Conservation (phyloP, 2,888 invertebrate species). For the Cordilura impudica region DNA sequence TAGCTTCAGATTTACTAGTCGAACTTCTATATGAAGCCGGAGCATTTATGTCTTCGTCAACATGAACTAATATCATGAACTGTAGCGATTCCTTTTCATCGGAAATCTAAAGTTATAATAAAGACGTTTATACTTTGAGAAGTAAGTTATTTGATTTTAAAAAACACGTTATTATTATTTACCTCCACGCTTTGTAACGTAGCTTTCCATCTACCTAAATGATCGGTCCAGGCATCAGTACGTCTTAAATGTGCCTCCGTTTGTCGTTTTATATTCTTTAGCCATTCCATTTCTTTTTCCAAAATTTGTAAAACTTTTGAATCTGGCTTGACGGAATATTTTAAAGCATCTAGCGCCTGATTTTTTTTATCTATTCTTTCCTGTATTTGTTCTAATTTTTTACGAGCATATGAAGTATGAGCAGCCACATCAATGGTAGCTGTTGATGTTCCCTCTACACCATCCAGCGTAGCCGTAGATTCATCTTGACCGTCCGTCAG, state of each 20-base stretch:
- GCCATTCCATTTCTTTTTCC: constrained; percentile 89
- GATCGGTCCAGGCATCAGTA: constrained; percentile 94
- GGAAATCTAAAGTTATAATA: constrained; percentile 70
- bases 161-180: constrained; percentile 46
- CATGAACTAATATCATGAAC: constrained; percentile 89
- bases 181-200: constrained; percentile 90
- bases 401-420: constrained; percentile 88
- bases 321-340: constrained; percentile 89
- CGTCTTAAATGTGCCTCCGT: constrained; percentile 90
- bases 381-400: constrained; percentile 89
- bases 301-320: constrained; percentile 88
- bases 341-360: constrained; percentile 88
- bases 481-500: constrained; percentile 69
- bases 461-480: constrained; percentile 67
- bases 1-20: constrained; percentile 69
- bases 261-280: constrained; percentile 88
- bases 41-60: constrained; percentile 80
- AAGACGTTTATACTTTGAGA: neutral
- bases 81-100: constrained; percentile 81
- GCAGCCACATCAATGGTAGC: constrained; percentile 84
- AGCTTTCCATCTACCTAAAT: constrained; percentile 92
- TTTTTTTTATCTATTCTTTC: constrained; percentile 91
- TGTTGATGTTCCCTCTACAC: constrained; percentile 60
- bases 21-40: constrained; percentile 65
- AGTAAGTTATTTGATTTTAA: neutral